Conservation (phyloP, 2,797 vertebrate genomes). For the Mionectes olivaceus region DNA sequence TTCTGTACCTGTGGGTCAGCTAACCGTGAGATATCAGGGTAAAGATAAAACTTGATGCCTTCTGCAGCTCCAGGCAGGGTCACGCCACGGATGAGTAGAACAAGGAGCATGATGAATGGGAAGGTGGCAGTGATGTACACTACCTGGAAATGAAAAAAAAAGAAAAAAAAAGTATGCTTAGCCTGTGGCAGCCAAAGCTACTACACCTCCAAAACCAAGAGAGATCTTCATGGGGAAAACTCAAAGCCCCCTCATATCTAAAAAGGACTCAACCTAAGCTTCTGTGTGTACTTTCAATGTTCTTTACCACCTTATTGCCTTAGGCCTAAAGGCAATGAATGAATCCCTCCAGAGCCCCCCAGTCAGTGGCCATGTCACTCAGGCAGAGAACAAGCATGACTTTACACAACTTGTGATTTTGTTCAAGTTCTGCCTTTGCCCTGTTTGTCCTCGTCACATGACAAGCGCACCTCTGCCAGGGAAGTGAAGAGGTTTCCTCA, state of each 20-base stretch:
- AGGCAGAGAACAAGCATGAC: neutral
- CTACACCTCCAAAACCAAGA: neutral
- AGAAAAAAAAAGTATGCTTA: neutral
- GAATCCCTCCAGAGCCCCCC: neutral
- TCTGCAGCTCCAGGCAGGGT: slow-evolving; percentile 93
- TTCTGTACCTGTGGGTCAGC: slow-evolving; percentile 92
- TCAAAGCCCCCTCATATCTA: neutral
- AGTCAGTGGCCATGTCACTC: neutral
- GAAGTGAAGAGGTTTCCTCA: neutral
- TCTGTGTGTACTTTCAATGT: neutral
- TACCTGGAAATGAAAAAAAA: slow-evolving; percentile 78
- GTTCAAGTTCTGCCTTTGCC: neutral
- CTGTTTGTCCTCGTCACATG: neutral
- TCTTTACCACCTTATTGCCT: neutral
- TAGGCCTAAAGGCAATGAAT: neutral
- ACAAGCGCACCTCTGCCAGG: neutral
- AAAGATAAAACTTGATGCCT: slow-evolving; percentile 98
- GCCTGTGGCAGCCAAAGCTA: neutral
- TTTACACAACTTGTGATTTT: neutral
- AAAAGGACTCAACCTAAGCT: neutral
- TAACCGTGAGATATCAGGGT: slow-evolving; percentile 92
- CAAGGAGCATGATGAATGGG: slow-evolving; percentile 95
- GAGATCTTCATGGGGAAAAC: neutral
- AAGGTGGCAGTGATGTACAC: slow-evolving; percentile 98
- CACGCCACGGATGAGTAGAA: slow-evolving; percentile 93